phyloP scores from a whole-genome alignment of 1,140 invertebrate genomes.

The Palaemon carinicauda region DNA sequence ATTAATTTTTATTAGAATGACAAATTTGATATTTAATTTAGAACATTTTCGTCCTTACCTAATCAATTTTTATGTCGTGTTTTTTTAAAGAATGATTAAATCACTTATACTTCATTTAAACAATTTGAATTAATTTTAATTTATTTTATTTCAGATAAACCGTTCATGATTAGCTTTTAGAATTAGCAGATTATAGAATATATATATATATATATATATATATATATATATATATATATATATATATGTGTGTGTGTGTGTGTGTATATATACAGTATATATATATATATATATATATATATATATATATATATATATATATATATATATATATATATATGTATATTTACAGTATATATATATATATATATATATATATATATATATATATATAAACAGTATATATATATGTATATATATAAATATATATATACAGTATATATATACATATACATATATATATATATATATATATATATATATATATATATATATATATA shows the following conservation, averaged over 20 bases:
- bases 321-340: slow-evolving; percentile 5
- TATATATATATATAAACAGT: background rate
- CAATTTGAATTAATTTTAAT: too few relatives aligned
- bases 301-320: background rate
- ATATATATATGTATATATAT: background rate
- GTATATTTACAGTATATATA: background rate
- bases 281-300: background rate
- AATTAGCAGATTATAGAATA: background rate
- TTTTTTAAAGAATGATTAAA: too few relatives aligned
- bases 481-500: slow-evolving; percentile 5
- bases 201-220: slow-evolving; percentile 8
- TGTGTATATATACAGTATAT: background rate
- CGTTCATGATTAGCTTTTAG: background rate
- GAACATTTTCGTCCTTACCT: too few relatives aligned
- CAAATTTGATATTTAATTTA: too few relatives aligned
- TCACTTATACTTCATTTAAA: too few relatives aligned
- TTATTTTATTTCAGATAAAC: too few relatives aligned
- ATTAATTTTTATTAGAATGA: too few relatives aligned
- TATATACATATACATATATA: background rate
- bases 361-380: background rate
- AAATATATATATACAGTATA: slow-evolving; percentile 12
- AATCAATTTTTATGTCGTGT: too few relatives aligned
- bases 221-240: background rate
- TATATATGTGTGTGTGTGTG: too few relatives aligned
- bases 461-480: slow-evolving; percentile 7